Conservation (phyloP, 2,888 invertebrate genomes). For the Agrotis segetum region DNA sequence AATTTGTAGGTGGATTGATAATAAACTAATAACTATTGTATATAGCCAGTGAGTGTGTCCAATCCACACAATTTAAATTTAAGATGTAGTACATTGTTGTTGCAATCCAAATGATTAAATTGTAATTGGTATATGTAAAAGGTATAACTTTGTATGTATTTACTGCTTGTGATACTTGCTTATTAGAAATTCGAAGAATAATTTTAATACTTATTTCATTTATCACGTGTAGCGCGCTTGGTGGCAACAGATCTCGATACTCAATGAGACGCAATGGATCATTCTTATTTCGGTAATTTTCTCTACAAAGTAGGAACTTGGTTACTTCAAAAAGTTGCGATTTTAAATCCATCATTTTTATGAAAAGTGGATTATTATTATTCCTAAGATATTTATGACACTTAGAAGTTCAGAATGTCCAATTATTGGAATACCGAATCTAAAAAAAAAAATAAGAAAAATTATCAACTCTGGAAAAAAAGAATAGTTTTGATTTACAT, state of each 20-base stretch:
- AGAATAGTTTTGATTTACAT: slow-evolving; percentile 10
- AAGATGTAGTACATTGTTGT: slow-evolving; percentile 27
- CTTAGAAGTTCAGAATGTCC: slow-evolving; percentile 13
- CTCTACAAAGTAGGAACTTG: slow-evolving; percentile 35
- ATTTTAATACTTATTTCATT: neutral
- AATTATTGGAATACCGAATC: slow-evolving; percentile 1
- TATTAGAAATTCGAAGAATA: slow-evolving; percentile 51
- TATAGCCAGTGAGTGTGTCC: slow-evolving; percentile 45
- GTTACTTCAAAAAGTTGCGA: slow-evolving; percentile 4
- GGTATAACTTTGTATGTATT: slow-evolving; percentile 36
- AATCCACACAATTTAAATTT: slow-evolving; percentile 21
- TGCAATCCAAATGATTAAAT: slow-evolving; percentile 43
- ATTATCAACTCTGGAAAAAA: too few species aligned
- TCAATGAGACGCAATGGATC: slow-evolving; percentile 15
- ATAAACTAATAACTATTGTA: slow-evolving; percentile 42
- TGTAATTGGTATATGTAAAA: slow-evolving; percentile 44
- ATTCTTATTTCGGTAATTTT: slow-evolving; percentile 22
- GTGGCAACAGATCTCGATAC: slow-evolving; percentile 39
- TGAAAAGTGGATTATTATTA: slow-evolving; percentile 12
- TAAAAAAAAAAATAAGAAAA: neutral
- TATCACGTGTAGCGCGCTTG: slow-evolving; percentile 41
- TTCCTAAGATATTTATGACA: slow-evolving; percentile 20
- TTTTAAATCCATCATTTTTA: slow-evolving; percentile 15
- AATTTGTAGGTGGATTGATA: slow-evolving; percentile 24
- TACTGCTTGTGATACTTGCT: slow-evolving; percentile 62